phyloP scores from a whole-genome alignment of 2,888 invertebrate species.

The Rotaria sp. region DNA sequence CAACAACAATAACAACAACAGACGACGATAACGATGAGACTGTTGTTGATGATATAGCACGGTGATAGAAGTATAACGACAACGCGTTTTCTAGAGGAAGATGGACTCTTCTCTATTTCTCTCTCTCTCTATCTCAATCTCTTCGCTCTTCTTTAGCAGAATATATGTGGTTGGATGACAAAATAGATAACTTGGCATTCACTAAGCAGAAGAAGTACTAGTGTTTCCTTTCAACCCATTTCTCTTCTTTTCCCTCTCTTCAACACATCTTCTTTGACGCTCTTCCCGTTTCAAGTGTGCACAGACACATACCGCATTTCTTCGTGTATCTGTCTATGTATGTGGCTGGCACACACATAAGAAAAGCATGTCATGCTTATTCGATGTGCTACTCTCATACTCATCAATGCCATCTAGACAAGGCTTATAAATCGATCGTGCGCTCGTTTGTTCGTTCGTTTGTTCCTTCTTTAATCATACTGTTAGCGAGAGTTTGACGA shows the following conservation, averaged over 20 bases:
- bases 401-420: neutral
- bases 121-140: neutral
- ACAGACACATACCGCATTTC: neutral
- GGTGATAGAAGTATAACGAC: neutral
- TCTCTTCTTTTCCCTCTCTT: slow-evolving; percentile 2
- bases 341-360: neutral
- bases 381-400: slow-evolving; percentile 3
- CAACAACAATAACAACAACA: neutral
- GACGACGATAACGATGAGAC: neutral
- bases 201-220: neutral
- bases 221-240: slow-evolving; percentile 13
- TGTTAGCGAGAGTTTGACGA: neutral
- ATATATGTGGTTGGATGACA: neutral
- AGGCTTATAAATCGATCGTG: neutral
- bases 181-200: neutral
- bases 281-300: neutral
- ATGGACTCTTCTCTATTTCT: neutral
- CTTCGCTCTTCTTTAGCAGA: neutral
- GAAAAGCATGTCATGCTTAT: neutral
- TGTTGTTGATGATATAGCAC: neutral
- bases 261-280: neutral
- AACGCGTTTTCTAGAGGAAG: neutral
- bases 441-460: neutral
- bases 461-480: neutral
- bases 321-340: neutral